Conservation (phyloP, 2,888 invertebrate genomes). For the Empis stercorea region DNA sequence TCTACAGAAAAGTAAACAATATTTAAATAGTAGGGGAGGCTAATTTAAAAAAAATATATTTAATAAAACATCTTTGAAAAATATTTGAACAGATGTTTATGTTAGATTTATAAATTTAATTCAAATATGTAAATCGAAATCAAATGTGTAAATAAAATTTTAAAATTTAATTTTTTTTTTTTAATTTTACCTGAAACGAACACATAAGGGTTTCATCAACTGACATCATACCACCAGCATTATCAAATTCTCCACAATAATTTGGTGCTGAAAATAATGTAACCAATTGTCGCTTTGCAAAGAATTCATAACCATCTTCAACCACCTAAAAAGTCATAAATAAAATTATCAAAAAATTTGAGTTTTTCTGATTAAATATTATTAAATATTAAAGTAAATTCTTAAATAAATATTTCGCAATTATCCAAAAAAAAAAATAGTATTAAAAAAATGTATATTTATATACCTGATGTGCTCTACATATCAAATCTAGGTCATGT, state of each 20-base stretch:
- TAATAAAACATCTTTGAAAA: too few species aligned
- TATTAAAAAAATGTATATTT: too few species aligned
- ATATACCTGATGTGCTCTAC: conserved; percentile 86
- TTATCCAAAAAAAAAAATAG: not conserved
- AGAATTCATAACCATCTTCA: conserved; percentile 98
- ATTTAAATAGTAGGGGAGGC: too few species aligned
- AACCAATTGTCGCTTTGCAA: conserved; percentile 94
- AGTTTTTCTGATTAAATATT: too few species aligned
- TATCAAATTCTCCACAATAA: conserved; percentile 97
- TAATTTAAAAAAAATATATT: too few species aligned
- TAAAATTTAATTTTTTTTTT: too few species aligned
- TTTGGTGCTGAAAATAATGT: conserved; percentile 98
- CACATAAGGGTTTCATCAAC: conserved; percentile 99
- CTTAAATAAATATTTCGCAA: not conserved
- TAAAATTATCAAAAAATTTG: not conserved
- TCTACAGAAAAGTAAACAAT: too few species aligned
- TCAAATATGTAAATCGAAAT: too few species aligned
- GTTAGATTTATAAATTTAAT: too few species aligned
- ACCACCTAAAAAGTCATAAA: conserved; percentile 58
- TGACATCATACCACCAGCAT: conserved; percentile 99
- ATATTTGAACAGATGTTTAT: too few species aligned
- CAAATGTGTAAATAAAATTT: too few species aligned
- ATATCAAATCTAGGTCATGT: conserved; percentile 94
- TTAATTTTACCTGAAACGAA: conserved; percentile 78
- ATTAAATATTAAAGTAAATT: not conserved